Percentiles rank a stretch among this genome's conserved stretches.
phyloP scores from a whole-genome alignment of 92 coral and sea anemone genomes.

The Epizoanthus stellaris region DNA sequence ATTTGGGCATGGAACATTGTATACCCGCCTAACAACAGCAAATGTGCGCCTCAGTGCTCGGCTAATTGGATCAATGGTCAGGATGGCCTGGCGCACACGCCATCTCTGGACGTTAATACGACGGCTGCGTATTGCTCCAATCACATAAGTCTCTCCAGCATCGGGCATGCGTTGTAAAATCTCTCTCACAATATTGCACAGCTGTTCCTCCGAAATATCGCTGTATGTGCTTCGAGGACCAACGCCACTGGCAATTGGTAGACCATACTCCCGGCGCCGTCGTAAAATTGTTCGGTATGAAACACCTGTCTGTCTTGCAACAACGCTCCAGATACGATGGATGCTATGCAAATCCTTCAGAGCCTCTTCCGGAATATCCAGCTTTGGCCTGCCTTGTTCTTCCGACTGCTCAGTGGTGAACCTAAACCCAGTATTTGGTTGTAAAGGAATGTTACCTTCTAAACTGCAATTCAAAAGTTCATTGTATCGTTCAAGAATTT shows the following conservation, averaged over 20 bases:
- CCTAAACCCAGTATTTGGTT: constrained; percentile 7
- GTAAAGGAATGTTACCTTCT: constrained; percentile 13
- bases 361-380: constrained; percentile 19
- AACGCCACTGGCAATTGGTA: constrained; percentile 20
- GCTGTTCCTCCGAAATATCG: constrained; percentile 32
- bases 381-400: constrained; percentile 38
- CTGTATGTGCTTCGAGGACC: constrained; percentile 50
- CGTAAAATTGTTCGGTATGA: constrained; percentile 46
- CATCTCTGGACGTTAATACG: constrained; percentile 41
- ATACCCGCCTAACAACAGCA: too few species aligned
- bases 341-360: constrained; percentile 30
- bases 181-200: constrained; percentile 43
- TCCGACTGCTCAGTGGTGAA: constrained; percentile 27
- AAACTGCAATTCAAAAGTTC: constrained; percentile 36
- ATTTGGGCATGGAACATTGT: too few species aligned
- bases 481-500: constrained; percentile 43
- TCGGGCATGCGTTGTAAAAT: constrained; percentile 27
- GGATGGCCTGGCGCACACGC: constrained; percentile 27
- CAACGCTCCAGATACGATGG: constrained; percentile 41
- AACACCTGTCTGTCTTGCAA: constrained; percentile 47
- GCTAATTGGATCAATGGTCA: too few species aligned
- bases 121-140: constrained; percentile 37
- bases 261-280: constrained; percentile 45
- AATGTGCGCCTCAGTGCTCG: too few species aligned
- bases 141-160: constrained; percentile 51